phyloP scores from a whole-genome alignment of 2,113 vertebrate genomes.

The Apodemus sylvaticus region DNA sequence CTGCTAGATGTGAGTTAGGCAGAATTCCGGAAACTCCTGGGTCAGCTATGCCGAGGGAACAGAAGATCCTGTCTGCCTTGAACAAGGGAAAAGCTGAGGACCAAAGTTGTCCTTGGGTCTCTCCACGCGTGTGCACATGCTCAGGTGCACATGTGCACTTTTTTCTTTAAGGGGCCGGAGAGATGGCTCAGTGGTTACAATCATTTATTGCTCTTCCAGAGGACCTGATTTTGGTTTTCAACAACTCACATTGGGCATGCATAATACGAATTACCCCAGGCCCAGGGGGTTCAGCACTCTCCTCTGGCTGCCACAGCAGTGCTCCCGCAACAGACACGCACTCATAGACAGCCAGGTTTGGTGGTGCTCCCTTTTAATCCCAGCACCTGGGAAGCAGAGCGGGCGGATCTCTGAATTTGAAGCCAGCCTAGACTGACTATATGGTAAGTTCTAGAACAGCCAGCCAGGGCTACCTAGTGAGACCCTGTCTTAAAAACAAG shows the following conservation, averaged over 20 bases:
- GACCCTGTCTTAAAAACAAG: not conserved
- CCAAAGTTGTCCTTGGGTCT: not conserved
- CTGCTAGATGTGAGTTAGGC: not conserved
- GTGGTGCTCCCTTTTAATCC: not conserved
- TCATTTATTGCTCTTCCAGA: not conserved
- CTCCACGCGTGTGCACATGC: not conserved
- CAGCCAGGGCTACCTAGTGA: not conserved
- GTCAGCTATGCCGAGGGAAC: not conserved
- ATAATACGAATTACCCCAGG: not conserved
- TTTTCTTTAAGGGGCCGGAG: not conserved
- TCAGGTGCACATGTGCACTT: not conserved
- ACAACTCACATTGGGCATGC: not conserved
- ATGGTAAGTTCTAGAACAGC: not conserved
- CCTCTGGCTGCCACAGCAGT: not conserved
- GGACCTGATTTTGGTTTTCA: not conserved
- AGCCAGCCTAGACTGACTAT: not conserved
- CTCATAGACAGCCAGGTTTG: not conserved
- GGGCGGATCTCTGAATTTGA: not conserved
- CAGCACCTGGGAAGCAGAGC: not conserved
- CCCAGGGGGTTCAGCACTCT: not conserved
- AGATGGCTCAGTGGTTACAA: not conserved
- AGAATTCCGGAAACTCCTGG: not conserved
- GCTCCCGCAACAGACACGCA: not conserved
- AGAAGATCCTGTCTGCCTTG: not conserved
- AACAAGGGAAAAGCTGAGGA: not conserved